Evolutionary conservation across 2,888 invertebrate genomes (phyloP).

Genomic region (Rhabditoides inermis): DNA sequence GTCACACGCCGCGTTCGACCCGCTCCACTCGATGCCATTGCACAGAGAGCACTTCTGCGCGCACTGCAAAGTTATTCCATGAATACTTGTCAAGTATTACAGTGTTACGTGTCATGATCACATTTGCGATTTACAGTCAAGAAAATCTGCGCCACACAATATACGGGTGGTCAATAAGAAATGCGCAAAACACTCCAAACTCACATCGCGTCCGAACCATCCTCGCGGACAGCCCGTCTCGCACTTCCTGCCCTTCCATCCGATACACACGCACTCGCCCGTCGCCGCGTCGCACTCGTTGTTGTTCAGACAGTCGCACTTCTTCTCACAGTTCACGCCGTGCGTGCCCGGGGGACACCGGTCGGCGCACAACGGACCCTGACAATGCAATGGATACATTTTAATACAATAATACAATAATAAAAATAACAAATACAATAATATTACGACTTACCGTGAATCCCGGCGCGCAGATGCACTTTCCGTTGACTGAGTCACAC

Average conservation of each 20-base stretch:
- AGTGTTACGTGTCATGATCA: too few species aligned
- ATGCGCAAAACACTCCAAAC: neutral
- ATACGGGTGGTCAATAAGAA: too few species aligned
- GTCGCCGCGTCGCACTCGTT: conserved; percentile 37
- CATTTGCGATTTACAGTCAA: too few species aligned
- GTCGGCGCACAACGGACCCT: conserved; percentile 39
- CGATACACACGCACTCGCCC: conserved; percentile 38
- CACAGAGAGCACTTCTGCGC: conserved; percentile 50
- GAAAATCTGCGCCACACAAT: too few species aligned
- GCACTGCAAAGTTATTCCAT: too few species aligned
- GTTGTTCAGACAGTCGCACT: conserved; percentile 49
- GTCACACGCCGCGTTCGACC: conserved; percentile 43
- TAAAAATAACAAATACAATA: neutral
- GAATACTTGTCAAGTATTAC: too few species aligned
- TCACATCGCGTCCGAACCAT: conserved; percentile 34
- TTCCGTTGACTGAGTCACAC: conserved; percentile 56
- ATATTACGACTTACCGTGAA: conserved; percentile 25
- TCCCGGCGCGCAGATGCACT: conserved; percentile 56
- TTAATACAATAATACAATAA: neutral
- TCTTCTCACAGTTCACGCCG: conserved; percentile 34
- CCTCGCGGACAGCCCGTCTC: conserved; percentile 37
- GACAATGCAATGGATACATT: neutral
- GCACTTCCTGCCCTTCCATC: conserved; percentile 49
- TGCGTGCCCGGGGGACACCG: conserved; percentile 28
- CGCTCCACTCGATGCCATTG: conserved; percentile 38